Conservation (phyloP, 1,140 invertebrate genomes). For the Pomacea maculata region DNA sequence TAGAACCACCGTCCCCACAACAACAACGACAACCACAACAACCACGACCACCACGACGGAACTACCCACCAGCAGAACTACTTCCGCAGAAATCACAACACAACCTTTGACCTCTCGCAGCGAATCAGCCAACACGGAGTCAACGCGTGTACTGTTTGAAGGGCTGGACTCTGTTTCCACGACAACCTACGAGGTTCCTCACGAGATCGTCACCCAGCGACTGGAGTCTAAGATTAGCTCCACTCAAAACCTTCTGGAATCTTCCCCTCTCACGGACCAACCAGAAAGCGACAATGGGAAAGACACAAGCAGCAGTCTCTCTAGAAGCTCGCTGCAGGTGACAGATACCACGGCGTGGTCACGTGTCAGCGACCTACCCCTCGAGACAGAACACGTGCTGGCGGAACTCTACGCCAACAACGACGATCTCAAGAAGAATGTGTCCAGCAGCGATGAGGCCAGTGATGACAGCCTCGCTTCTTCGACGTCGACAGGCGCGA, state of each 20-base stretch:
- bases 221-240: no score
- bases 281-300: no score
- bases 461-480: background rate
- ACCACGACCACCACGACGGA: conserved; percentile 2
- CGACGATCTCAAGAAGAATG: background rate
- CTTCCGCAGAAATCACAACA: background rate
- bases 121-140: background rate
- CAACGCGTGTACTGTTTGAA: background rate
- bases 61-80: background rate
- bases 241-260: no score
- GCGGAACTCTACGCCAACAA: background rate
- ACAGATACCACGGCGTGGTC: background rate
- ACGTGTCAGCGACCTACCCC: background rate
- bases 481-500: background rate
- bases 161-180: background rate
- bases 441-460: background rate
- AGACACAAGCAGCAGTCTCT: no score
- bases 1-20: background rate
- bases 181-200: no score
- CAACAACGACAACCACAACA: background rate
- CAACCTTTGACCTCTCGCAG: background rate
- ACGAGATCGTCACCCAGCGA: no score
- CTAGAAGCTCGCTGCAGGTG: background rate
- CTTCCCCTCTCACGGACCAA: no score
- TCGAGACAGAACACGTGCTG: background rate